Evolutionary conservation across 30 jellyfish, hydroid and myxozoan species (phyloP).

Genomic region (Cassiopea xamachana): DNA sequence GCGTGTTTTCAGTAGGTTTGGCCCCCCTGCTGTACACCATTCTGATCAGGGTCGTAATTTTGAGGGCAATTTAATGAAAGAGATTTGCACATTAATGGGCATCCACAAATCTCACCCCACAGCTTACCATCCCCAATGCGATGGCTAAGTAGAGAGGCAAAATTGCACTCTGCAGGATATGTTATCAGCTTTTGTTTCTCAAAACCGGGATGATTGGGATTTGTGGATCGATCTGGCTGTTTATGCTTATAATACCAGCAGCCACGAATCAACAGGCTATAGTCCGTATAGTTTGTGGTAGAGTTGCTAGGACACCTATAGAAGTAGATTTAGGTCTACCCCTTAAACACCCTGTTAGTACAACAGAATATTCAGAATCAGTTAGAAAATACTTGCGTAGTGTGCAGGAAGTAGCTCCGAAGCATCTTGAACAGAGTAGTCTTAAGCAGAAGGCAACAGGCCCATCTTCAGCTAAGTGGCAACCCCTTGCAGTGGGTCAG

Average conservation of each 20-base stretch:
- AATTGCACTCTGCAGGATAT: constrained; percentile 30
- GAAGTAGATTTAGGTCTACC: constrained; percentile 22
- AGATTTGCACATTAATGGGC: neutral
- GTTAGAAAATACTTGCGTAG: constrained; percentile 14
- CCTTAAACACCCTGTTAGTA: constrained; percentile 24
- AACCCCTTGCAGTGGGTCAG: constrained; percentile 33
- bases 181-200: constrained; percentile 37
- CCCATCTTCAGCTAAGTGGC: neutral
- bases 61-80: neutral
- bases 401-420: constrained; percentile 13
- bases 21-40: constrained; percentile 4
- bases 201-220: constrained; percentile 38
- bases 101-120: neutral
- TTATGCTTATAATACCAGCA: constrained; percentile 16
- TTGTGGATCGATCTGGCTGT: constrained; percentile 22
- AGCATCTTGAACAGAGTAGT: neutral
- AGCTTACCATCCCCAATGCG: neutral
- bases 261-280: neutral
- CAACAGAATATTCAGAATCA: constrained; percentile 19
- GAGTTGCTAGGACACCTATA: constrained; percentile 41
- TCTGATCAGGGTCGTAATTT: constrained; percentile 20
- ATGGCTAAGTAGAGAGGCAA: constrained; percentile 20
- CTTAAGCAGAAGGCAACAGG: neutral
- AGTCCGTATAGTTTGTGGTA: neutral
- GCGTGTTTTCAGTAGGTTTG: constrained; percentile 38